These are phyloP conservation scores for Dynastes grantii DNA, from an alignment of 2,888 invertebrate species.

Conservation along the genomic window DNA sequence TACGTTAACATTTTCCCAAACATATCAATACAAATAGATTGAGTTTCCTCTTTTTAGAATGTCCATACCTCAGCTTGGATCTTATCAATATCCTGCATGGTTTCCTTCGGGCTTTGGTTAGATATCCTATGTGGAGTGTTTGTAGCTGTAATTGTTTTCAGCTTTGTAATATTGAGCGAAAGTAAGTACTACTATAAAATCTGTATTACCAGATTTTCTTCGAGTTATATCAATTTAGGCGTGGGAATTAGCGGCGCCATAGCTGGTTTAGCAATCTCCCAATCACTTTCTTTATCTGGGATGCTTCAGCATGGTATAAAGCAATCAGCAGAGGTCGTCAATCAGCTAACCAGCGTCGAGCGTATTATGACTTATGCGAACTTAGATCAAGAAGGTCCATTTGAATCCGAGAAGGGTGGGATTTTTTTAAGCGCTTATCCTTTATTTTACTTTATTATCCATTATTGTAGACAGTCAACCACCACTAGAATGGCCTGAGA, in stretches of 20 bases:
- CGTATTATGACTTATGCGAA: constrained; percentile 86
- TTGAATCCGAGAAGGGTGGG: constrained; percentile 65
- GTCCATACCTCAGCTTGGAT: constrained; percentile 80
- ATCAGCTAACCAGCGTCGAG: constrained; percentile 87
- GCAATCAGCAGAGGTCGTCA: constrained; percentile 86
- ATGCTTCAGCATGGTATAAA: constrained; percentile 86
- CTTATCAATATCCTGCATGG: constrained; percentile 77
- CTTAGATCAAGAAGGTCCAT: constrained; percentile 76
- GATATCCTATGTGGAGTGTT: constrained; percentile 79
- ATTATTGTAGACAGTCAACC: constrained; percentile 74
- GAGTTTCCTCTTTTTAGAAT: constrained; percentile 61
- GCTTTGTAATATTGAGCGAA: constrained; percentile 73
- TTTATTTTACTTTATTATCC: background rate
- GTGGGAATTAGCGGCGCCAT: constrained; percentile 71
- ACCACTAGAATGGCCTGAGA: constrained; percentile 79
- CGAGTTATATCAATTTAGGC: constrained; percentile 42
- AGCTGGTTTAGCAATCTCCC: constrained; percentile 80
- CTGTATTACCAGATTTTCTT: no score
- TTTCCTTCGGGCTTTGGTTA: constrained; percentile 79
- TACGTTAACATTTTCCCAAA: background rate
- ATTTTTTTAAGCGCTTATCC: background rate
- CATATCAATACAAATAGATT: background rate
- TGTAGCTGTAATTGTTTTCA: constrained; percentile 77
- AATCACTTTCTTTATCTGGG: constrained; percentile 75
- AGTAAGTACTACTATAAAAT: constrained; percentile 59